These are phyloP conservation scores for Carollia perspicillata DNA, from an alignment of 2,113 vertebrate species.

Conservation along the genomic window DNA sequence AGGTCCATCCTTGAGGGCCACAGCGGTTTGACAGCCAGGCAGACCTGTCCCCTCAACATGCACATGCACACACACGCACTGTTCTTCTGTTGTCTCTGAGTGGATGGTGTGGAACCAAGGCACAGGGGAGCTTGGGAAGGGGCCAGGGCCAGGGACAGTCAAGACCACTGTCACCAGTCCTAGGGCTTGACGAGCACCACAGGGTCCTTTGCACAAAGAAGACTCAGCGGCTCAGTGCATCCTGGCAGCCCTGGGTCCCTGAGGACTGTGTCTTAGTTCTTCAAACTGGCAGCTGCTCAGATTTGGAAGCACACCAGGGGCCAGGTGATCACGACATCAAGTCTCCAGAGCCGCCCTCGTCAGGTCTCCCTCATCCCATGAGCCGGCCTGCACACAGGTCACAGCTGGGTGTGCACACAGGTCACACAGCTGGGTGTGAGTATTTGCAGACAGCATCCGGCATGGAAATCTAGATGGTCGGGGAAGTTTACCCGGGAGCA, in stretches of 20 bases:
- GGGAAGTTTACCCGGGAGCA: not conserved
- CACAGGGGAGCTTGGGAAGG: not conserved
- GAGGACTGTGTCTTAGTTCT: not conserved
- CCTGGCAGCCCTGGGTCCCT: not conserved
- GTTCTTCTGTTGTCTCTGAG: not conserved
- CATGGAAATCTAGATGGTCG: not conserved
- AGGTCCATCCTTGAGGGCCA: not conserved
- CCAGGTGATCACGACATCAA: not conserved
- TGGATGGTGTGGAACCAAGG: not conserved
- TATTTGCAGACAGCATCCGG: not conserved
- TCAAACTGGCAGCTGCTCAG: not conserved
- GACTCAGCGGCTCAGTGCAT: not conserved
- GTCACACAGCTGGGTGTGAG: not conserved
- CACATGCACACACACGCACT: too few species aligned
- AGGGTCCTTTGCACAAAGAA: not conserved
- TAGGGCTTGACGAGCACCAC: accelerated
- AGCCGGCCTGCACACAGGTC: not conserved
- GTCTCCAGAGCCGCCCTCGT: not conserved
- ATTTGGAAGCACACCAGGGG: not conserved
- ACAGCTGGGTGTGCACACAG: not conserved
- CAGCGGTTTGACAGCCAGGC: not conserved
- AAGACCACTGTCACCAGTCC: not conserved
- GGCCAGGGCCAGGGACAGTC: not conserved
- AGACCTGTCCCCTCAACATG: not conserved
- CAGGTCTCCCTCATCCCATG: not conserved